These are phyloP conservation scores for Uropetala carovei DNA, from an alignment of 2,888 invertebrate genomes.

Conservation along the genomic window DNA sequence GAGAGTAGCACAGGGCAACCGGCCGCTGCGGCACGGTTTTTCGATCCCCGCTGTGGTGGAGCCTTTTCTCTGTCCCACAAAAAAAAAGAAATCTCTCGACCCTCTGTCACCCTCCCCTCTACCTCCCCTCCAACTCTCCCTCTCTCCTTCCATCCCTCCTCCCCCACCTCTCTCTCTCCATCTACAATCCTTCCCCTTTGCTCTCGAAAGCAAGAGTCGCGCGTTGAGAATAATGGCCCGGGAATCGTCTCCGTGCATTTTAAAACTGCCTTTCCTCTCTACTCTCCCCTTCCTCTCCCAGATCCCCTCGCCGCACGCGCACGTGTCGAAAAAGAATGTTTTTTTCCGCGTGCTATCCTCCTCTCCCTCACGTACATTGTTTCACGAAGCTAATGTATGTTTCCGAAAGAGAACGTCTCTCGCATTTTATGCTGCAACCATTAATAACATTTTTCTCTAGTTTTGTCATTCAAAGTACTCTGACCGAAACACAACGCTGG, in stretches of 20 bases:
- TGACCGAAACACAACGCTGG: too few relatives aligned
- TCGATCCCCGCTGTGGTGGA: slow-evolving; percentile 14
- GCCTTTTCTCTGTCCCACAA: not conserved
- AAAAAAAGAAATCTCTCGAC: not conserved
- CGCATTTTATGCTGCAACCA: not conserved
- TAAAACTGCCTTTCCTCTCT: not conserved
- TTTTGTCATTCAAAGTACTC: too few relatives aligned
- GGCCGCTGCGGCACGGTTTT: slow-evolving; percentile 8
- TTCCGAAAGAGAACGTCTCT: not conserved
- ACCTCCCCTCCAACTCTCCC: too few relatives aligned
- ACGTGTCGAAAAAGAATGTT: not conserved
- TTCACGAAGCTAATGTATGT: not conserved
- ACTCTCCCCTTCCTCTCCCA: too few relatives aligned
- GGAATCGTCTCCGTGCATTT: not conserved
- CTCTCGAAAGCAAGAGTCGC: slow-evolving; percentile 11
- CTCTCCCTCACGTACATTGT: not conserved
- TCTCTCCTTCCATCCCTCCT: too few relatives aligned
- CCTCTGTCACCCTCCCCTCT: too few relatives aligned
- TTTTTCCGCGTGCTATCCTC: not conserved
- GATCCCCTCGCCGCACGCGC: not conserved
- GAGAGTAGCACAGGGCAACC: not conserved
- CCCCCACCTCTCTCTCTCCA: not conserved
- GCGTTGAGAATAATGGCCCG: not conserved
- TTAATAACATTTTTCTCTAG: not conserved
- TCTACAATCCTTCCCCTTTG: not conserved